Percentiles rank a stretch among this genome's conserved stretches.
Evolutionary conservation across 2,797 vertebrate genomes (phyloP).

Genomic region (Dallia pectoralis): DNA sequence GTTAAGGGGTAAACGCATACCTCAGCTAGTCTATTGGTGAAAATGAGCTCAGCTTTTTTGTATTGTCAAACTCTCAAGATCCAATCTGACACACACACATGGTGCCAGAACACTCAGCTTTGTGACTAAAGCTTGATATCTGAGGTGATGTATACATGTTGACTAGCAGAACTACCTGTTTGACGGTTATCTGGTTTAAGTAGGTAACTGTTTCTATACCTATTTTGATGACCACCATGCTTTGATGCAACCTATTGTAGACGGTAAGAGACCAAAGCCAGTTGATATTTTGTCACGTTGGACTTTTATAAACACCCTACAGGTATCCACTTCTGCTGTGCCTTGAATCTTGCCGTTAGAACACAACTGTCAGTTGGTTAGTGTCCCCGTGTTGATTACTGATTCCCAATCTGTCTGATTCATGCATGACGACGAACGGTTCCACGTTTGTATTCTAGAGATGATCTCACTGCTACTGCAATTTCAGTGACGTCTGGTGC

Average conservation of each 20-base stretch:
- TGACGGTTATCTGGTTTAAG: not conserved
- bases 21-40: not conserved
- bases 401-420: constrained; percentile 25
- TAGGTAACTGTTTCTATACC: not conserved
- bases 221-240: not conserved
- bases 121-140: constrained; percentile 36
- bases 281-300: not conserved
- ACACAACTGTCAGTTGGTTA: constrained; percentile 39
- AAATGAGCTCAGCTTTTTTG: not conserved
- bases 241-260: not conserved
- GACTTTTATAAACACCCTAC: not conserved
- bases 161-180: constrained; percentile 19
- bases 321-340: constrained; percentile 54
- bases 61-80: constrained; percentile 4
- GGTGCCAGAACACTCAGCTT: not conserved
- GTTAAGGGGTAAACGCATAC: too few species aligned
- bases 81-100: constrained; percentile 1
- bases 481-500: constrained; percentile 42
- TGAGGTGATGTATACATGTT: constrained; percentile 1
- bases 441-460: constrained; percentile 37
- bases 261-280: not conserved
- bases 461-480: constrained; percentile 9
- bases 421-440: constrained; percentile 52
- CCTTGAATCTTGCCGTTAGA: constrained; percentile 53
- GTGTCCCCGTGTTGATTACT: constrained; percentile 26